These are phyloP conservation scores for Agrotis ipsilon DNA, from an alignment of 2,888 invertebrate genomes.

Conservation along the genomic window DNA sequence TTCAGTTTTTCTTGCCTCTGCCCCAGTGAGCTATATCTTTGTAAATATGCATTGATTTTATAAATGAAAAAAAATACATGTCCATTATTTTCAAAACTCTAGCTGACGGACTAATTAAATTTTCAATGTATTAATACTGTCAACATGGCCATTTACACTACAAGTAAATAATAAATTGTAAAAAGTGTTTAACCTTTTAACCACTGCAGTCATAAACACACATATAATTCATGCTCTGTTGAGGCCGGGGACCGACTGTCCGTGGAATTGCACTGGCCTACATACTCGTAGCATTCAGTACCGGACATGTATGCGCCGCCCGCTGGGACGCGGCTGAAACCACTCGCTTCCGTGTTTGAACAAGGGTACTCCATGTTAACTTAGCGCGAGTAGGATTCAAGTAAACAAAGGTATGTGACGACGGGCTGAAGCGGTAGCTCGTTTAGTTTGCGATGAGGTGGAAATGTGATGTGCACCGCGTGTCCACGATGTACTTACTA, in stretches of 20 bases:
- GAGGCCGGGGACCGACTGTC: constrained; percentile 7
- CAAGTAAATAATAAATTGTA: too few species aligned
- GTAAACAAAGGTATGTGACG: constrained; percentile 2
- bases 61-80: too few species aligned
- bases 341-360: constrained; percentile 34
- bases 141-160: too few species aligned
- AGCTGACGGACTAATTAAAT: too few species aligned
- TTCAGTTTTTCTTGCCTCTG: too few species aligned
- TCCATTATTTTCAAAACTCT: too few species aligned
- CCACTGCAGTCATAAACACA: not conserved
- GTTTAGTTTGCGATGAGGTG: not conserved
- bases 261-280: constrained; percentile 38
- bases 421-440: not conserved
- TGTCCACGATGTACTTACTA: not conserved
- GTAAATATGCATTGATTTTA: too few species aligned
- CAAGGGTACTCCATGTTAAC: constrained; percentile 31
- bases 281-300: constrained; percentile 27
- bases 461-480: not conserved
- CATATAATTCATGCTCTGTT: constrained; percentile 10
- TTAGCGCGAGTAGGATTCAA: constrained; percentile 8
- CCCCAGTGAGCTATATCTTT: too few species aligned
- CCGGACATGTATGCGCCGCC: constrained; percentile 42
- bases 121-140: too few species aligned
- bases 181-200: not conserved
- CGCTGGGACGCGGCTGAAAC: constrained; percentile 19